Percentiles rank a stretch among this genome's conserved stretches.
These are phyloP conservation scores for Pemphigus obesinymphae DNA, from an alignment of 1,140 invertebrate species.

Conservation along the genomic window DNA sequence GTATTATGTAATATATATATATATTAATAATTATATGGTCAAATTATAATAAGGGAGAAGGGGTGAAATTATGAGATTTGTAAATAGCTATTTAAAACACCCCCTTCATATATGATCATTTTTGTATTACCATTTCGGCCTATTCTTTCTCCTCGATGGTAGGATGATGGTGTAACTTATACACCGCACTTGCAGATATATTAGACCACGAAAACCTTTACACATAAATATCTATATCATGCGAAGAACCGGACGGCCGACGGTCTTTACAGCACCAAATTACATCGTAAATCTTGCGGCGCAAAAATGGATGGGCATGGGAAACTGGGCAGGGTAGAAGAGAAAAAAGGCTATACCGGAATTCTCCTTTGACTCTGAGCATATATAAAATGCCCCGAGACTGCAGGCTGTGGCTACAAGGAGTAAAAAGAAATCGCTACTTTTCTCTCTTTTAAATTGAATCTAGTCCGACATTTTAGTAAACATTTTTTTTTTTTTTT, in stretches of 20 bases:
- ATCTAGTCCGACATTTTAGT: background rate
- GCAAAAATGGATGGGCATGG: background rate
- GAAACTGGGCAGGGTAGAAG: background rate
- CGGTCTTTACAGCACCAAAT: background rate
- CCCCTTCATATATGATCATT: too few species aligned
- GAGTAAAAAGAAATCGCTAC: constrained; percentile 12
- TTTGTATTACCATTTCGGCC: background rate
- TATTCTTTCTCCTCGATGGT: background rate
- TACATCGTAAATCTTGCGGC: constrained; percentile 28
- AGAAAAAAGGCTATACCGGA: background rate
- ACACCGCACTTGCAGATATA: background rate
- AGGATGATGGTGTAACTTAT: background rate
- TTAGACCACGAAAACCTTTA: background rate
- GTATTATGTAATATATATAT: too few species aligned
- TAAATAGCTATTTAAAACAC: too few species aligned
- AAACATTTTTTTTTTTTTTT: background rate
- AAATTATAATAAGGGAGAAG: too few species aligned
- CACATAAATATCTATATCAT: background rate
- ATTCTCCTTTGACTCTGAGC: background rate
- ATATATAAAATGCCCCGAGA: background rate
- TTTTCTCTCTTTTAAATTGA: constrained; percentile 6
- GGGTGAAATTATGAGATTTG: too few species aligned
- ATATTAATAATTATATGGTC: too few species aligned
- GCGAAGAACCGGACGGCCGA: background rate
- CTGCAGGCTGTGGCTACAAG: background rate